Conservation (phyloP, 2,113 vertebrate genomes). For the Dolichotis patagonum region DNA sequence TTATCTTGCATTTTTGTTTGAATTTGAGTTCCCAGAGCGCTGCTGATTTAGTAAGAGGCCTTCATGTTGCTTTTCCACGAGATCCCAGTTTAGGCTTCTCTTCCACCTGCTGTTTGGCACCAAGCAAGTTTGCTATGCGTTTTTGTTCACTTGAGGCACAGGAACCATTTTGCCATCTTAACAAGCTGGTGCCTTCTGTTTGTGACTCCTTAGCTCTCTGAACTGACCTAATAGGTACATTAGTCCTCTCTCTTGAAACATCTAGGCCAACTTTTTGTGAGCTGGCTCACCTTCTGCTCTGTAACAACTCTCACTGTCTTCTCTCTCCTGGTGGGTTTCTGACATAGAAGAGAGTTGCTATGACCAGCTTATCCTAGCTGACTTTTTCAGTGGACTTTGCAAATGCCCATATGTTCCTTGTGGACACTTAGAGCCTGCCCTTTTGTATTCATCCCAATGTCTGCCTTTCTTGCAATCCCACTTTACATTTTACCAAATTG, state of each 20-base stretch:
- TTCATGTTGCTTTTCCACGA: neutral
- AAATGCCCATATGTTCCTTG: neutral
- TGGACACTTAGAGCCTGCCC: no score
- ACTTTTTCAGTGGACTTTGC: neutral
- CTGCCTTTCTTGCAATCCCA: neutral
- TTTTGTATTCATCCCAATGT: neutral
- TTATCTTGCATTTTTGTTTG: neutral
- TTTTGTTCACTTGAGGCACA: neutral
- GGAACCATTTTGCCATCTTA: neutral
- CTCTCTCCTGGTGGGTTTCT: neutral
- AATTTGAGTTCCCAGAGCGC: neutral
- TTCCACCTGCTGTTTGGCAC: neutral
- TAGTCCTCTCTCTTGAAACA: neutral
- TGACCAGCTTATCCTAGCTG: neutral
- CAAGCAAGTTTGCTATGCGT: neutral
- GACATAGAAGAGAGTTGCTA: neutral
- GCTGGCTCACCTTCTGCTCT: neutral
- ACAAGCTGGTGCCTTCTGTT: neutral
- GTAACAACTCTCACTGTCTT: accelerated
- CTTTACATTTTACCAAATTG: neutral
- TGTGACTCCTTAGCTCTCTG: neutral
- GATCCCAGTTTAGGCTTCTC: neutral
- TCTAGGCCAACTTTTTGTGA: no score
- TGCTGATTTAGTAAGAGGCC: neutral
- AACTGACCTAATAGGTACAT: neutral